Percentiles rank a stretch among this genome's conserved stretches.
Evolutionary conservation across 2,888 invertebrate genomes (phyloP).

Genomic region (Exocentrus adspersus): DNA sequence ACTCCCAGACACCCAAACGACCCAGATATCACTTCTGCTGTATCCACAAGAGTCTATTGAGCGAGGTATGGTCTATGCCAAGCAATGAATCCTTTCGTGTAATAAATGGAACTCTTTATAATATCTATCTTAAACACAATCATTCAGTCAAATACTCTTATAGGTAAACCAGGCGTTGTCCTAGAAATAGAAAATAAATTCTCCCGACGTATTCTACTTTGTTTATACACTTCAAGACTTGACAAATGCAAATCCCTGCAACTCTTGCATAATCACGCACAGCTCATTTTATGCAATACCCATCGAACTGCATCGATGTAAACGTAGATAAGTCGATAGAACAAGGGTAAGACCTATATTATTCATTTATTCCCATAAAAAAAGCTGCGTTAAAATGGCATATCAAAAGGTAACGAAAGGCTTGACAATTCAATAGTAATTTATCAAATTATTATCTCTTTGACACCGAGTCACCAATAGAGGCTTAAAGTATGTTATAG

Average conservation of each 20-base stretch:
- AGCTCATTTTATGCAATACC: neutral
- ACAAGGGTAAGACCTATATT: neutral
- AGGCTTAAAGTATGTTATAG: constrained; percentile 9
- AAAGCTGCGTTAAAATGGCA: neutral
- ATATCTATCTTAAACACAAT: too few species aligned
- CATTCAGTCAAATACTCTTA: too few species aligned
- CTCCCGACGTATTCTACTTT: too few species aligned
- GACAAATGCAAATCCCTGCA: neutral
- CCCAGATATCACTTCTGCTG: too few species aligned
- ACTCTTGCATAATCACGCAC: neutral
- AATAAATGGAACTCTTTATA: too few species aligned
- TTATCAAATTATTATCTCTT: constrained; percentile 24
- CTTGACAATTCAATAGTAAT: constrained; percentile 9
- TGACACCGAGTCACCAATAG: constrained; percentile 17
- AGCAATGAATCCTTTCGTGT: too few species aligned
- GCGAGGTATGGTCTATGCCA: too few species aligned
- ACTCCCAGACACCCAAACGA: too few species aligned
- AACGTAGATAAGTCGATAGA: neutral
- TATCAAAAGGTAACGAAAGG: constrained; percentile 12
- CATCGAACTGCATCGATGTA: neutral
- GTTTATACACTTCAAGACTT: neutral
- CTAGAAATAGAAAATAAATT: too few species aligned
- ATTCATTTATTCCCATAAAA: constrained; percentile 1
- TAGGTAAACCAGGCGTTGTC: too few species aligned
- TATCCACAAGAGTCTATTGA: too few species aligned